Percentiles rank a stretch among this genome's conserved stretches.
Evolutionary conservation across 1,140 invertebrate genomes (phyloP).

Genomic region (Penaeus chinensis): DNA sequence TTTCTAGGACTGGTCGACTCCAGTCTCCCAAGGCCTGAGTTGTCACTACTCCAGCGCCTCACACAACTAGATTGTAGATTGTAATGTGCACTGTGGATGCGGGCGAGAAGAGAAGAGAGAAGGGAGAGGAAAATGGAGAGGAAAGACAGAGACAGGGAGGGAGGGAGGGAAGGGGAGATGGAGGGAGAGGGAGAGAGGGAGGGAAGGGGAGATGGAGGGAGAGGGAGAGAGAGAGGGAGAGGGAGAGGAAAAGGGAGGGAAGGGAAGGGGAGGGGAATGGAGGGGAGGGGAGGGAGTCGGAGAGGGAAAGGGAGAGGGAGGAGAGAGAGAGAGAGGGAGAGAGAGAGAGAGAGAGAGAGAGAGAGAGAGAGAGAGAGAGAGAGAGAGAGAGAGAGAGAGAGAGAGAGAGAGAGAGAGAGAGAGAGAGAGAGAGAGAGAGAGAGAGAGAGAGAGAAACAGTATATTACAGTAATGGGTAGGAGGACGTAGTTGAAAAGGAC

Average conservation of each 20-base stretch:
- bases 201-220: background rate
- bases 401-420: slow-evolving; percentile 21
- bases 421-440: background rate
- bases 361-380: slow-evolving; percentile 30
- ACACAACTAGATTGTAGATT: too few species aligned
- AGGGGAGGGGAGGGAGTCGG: background rate
- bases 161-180: background rate
- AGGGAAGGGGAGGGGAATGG: too few species aligned
- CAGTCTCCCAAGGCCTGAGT: too few species aligned
- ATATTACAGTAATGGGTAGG: background rate
- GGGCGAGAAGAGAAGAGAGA: too few species aligned
- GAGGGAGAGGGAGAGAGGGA: background rate
- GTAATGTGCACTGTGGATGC: too few species aligned
- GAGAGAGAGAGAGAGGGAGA: background rate
- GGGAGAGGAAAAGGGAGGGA: too few species aligned
- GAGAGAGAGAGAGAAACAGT: background rate
- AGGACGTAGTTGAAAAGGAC: too few species aligned
- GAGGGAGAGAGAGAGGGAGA: too few species aligned
- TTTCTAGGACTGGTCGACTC: too few species aligned
- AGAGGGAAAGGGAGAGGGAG: background rate
- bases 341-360: slow-evolving; percentile 10
- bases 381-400: slow-evolving; percentile 8
- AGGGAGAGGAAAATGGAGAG: too few species aligned
- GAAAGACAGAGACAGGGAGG: too few species aligned
- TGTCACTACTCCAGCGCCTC: too few species aligned